Conservation (phyloP, 2,113 vertebrate genomes). For the Hypomesus transpacificus region DNA sequence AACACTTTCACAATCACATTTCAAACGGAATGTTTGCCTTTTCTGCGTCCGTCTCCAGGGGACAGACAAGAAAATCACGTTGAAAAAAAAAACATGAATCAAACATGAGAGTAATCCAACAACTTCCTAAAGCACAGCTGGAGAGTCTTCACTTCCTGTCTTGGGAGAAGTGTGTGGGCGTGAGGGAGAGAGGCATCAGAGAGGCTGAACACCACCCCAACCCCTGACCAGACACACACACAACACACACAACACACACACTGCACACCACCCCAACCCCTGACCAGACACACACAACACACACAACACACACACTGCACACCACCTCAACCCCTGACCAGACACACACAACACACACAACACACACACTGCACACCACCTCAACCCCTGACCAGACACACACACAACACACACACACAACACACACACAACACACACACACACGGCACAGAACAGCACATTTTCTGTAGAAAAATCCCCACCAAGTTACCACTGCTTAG, state of each 20-base stretch:
- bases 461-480: slow-evolving; percentile 21
- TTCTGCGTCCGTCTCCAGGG: slow-evolving; percentile 31
- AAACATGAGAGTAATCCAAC: slow-evolving; percentile 55
- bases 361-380: slow-evolving; percentile 39
- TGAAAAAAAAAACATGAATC: slow-evolving; percentile 37
- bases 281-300: slow-evolving; percentile 17
- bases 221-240: slow-evolving; percentile 30
- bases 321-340: slow-evolving; percentile 43
- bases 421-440: too few species aligned
- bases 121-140: slow-evolving; percentile 60
- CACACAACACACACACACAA: slow-evolving; percentile 10
- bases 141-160: slow-evolving; percentile 61
- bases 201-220: slow-evolving; percentile 49
- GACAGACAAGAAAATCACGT: slow-evolving; percentile 24
- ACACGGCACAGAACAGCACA: slow-evolving; percentile 1
- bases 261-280: slow-evolving; percentile 37
- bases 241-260: slow-evolving; percentile 5
- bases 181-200: slow-evolving; percentile 51
- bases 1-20: slow-evolving; percentile 46
- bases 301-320: slow-evolving; percentile 31
- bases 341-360: slow-evolving; percentile 13
- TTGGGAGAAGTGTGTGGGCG: slow-evolving; percentile 63
- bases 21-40: slow-evolving; percentile 50
- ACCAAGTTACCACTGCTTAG: slow-evolving; percentile 21
- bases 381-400: slow-evolving; percentile 34